A percentile compares a stretch with the other conserved stretches of the same genome.
Evolutionary conservation across 53 echinoderm and acorn worm genomes (phyloP).

Genomic region (Astropecten irregularis): DNA sequence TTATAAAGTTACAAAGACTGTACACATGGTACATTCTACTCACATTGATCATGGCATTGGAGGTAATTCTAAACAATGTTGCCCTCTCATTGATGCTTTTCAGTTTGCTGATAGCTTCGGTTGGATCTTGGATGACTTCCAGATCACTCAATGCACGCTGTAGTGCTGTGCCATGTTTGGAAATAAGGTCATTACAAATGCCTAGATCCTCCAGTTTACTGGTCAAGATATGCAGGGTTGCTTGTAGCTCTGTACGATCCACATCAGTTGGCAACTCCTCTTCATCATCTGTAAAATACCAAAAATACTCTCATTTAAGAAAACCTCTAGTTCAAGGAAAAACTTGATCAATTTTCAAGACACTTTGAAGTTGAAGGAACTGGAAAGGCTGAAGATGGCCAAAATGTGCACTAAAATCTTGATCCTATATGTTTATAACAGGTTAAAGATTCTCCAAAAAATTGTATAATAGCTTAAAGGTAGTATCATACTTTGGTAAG

Average conservation of each 20-base stretch:
- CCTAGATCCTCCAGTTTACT: slow-evolving; percentile 94
- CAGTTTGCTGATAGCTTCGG: slow-evolving; percentile 71
- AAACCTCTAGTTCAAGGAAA: not conserved
- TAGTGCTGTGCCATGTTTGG: slow-evolving; percentile 88
- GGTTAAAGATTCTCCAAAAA: too few relatives aligned
- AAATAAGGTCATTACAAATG: slow-evolving; percentile 97
- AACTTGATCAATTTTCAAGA: not conserved
- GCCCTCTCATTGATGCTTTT: slow-evolving; percentile 97
- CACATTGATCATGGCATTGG: slow-evolving; percentile 99
- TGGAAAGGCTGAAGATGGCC: too few relatives aligned
- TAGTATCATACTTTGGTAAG: too few relatives aligned
- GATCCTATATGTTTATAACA: too few relatives aligned
- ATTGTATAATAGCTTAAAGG: too few relatives aligned
- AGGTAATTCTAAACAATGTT: slow-evolving; percentile 94
- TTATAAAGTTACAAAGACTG: too few relatives aligned
- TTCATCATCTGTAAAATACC: slow-evolving; percentile 67
- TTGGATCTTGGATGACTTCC: slow-evolving; percentile 77
- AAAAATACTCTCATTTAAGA: not conserved
- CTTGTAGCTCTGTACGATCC: slow-evolving; percentile 83
- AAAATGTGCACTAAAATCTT: too few relatives aligned
- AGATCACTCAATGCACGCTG: slow-evolving; percentile 92
- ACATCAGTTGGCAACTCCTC: slow-evolving; percentile 81
- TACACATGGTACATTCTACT: slow-evolving; percentile 27
- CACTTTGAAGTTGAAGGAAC: too few relatives aligned
- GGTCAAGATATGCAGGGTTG: slow-evolving; percentile 81